Evolutionary conservation across 1,140 invertebrate genomes (phyloP).

Genomic region (Drosophila auraria): DNA sequence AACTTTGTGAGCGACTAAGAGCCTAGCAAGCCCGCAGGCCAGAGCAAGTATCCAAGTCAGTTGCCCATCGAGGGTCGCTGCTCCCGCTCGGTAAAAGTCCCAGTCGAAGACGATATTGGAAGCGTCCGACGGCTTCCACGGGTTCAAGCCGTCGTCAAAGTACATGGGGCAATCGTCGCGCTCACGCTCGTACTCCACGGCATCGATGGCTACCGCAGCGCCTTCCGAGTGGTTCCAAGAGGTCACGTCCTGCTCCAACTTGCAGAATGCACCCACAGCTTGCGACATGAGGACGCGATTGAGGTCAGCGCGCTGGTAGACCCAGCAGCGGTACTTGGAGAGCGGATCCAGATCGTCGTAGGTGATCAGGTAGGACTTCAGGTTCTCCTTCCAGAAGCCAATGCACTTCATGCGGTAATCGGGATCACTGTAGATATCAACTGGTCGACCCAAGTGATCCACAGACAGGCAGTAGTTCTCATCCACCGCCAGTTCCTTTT

Average conservation of each 20-base stretch:
- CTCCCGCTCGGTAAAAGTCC: constrained; percentile 80
- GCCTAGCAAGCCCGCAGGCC: constrained; percentile 23
- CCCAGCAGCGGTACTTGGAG: constrained; percentile 98
- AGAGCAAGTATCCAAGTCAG: constrained; percentile 7
- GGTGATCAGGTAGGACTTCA: constrained; percentile 98
- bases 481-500: constrained; percentile 96
- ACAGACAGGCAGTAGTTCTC: constrained; percentile 98
- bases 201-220: constrained; percentile 94
- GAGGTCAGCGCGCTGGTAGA: constrained; percentile 97
- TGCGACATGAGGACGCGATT: constrained; percentile 95
- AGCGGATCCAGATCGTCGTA: constrained; percentile 98
- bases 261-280: constrained; percentile 95
- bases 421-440: constrained; percentile 97
- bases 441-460: constrained; percentile 95
- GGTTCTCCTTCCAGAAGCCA: constrained; percentile 99
- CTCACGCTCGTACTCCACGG: constrained; percentile 97
- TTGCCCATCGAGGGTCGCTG: constrained; percentile 15
- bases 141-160: constrained; percentile 96
- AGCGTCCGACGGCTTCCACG: constrained; percentile 91
- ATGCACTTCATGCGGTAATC: constrained; percentile 99
- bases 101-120: constrained; percentile 89
- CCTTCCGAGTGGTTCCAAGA: constrained; percentile 95
- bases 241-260: constrained; percentile 94
- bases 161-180: constrained; percentile 97
- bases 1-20: constrained; percentile 31